Conservation (phyloP, 92 coral and sea anemone genomes). For the Pocillopora meandrina region DNA sequence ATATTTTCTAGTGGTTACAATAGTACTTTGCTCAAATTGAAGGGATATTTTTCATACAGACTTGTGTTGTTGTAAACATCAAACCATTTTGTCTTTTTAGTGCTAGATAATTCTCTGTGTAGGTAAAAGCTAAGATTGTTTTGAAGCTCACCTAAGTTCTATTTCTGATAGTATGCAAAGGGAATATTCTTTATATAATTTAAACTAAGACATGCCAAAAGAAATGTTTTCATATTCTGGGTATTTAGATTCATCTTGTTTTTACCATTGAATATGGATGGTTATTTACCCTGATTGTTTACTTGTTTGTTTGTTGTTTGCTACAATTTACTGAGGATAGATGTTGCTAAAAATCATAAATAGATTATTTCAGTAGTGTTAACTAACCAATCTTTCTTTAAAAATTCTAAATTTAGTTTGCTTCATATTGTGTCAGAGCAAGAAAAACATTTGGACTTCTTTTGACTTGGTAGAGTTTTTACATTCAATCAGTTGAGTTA, state of each 20-base stretch:
- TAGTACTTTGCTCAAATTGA: neutral
- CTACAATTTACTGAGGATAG: neutral
- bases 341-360: too few species aligned
- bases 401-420: too few species aligned
- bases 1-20: neutral
- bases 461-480: too few species aligned
- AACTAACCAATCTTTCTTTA: too few species aligned
- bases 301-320: neutral
- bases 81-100: neutral
- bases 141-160: neutral
- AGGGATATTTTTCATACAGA: neutral
- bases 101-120: neutral
- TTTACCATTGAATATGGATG: conserved; percentile 6
- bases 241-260: neutral
- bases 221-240: neutral
- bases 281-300: conserved; percentile 18
- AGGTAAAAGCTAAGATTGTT: neutral
- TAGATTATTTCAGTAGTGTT: too few species aligned
- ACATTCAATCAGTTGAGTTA: too few species aligned
- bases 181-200: neutral
- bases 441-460: too few species aligned
- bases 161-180: neutral
- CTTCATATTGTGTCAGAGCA: too few species aligned
- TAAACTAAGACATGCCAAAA: neutral
- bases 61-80: conserved; percentile 2